Base-by-base conservation (phyloP, 2,888 invertebrate species). In the Heteropelma amictum region DNA sequence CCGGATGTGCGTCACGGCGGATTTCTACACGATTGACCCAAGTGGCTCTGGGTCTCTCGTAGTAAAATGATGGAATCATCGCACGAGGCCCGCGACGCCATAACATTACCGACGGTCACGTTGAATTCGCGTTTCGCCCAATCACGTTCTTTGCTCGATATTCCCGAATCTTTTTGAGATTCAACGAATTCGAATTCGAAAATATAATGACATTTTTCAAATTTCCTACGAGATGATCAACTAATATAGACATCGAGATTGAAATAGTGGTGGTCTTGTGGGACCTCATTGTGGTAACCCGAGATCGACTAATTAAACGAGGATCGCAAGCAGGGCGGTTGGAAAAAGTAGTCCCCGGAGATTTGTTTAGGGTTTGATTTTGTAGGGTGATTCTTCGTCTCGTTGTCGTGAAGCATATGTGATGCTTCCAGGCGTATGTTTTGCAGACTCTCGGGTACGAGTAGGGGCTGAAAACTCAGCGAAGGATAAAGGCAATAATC, bases 1-100 rank as follows among this genome's bases (percentile, higher is more conserved):
- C 82, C 87, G 88, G 88, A 88, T 86, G 81, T 87, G 84, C 86
- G 87, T 88, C 87, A 86, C 83, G 79, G 84, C 87, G 88, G 86
- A 88, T 86, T 88, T 88, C 88, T 88, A 85, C 85, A 82, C 86
- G 86, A 88, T 88, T 88, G 85, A 87, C 75, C 84, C 80, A 82
- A 85, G 77, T 79, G 73, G 67, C 65, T 42, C 21, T 19, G 47
- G 12, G 12, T 33, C 54, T 65, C 53, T 58, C 47, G 14, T 53
- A 10, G 19, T 19, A 26, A 42, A 70, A 56, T 28, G 23, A 61
- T 67, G 63, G 58, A 63, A n/a, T 12, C 40, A 54, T 51, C 51
- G 19, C 45, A 30, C 49, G n/a, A n/a, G n/a, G n/a, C n/a, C n/a
- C n/a, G n/a, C n/a, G n/a, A n/a, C n/a, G n/a, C n/a, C n/a, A n/a